Percentiles rank a stretch among this genome's conserved stretches.
Conservation (phyloP, 2,888 invertebrate genomes). For the Cecidostiba fungosa region DNA sequence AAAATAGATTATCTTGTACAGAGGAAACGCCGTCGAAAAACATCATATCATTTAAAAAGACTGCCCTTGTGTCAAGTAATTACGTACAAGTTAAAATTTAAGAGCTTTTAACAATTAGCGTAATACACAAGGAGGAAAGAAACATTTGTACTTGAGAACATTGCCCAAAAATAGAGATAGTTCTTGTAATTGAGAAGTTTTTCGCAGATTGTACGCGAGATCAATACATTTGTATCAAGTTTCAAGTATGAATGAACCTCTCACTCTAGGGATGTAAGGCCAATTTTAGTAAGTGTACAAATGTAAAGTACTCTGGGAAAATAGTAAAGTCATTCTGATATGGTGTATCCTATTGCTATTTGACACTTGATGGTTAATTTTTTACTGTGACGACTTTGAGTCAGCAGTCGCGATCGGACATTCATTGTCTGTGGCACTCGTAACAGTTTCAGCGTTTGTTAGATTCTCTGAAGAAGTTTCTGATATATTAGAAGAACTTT, state of each 20-base stretch:
- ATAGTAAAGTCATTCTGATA: constrained; percentile 75
- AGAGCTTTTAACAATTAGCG: constrained; percentile 66
- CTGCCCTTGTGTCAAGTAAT: constrained; percentile 57
- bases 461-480: constrained; percentile 46
- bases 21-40: constrained; percentile 42
- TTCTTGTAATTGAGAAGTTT: constrained; percentile 40
- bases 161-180: constrained; percentile 53
- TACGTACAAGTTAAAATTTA: constrained; percentile 70
- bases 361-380: constrained; percentile 57
- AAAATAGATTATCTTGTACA: constrained; percentile 55
- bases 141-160: constrained; percentile 60
- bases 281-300: constrained; percentile 70
- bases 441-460: constrained; percentile 36
- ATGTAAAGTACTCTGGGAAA: constrained; percentile 70
- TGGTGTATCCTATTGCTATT: constrained; percentile 74
- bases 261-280: constrained; percentile 54
- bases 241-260: constrained; percentile 51
- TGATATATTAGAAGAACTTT: constrained; percentile 33
- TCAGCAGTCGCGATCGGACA: constrained; percentile 38
- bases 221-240: constrained; percentile 44
- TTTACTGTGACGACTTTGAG: constrained; percentile 50
- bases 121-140: constrained; percentile 65
- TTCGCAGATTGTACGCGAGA: constrained; percentile 39
- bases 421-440: constrained; percentile 46
- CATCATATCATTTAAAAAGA: constrained; percentile 57